Percentiles rank a stretch among this genome's conserved stretches.
These are phyloP conservation scores for Brachionus paranguensis DNA, from an alignment of 1,140 invertebrate species.

Conservation along the genomic window DNA sequence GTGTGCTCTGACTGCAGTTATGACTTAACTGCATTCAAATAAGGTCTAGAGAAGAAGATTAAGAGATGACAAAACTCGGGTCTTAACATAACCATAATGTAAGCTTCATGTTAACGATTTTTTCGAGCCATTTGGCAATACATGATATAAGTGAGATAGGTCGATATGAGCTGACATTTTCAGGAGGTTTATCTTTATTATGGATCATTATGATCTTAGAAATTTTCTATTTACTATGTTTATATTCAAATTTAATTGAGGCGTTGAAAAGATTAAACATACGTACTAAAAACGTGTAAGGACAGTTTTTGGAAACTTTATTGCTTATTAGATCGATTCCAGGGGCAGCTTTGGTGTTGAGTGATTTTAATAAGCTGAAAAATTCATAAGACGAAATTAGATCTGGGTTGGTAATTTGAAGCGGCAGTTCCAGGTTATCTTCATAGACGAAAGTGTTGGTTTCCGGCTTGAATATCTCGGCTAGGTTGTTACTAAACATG, in stretches of 20 bases:
- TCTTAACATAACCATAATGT: neutral
- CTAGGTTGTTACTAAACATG: neutral
- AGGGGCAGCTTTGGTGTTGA: neutral
- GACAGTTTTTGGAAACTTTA: constrained; percentile 1
- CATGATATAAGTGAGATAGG: constrained; percentile 40
- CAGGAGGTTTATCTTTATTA: constrained; percentile 39
- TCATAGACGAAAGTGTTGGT: neutral
- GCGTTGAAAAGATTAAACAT: neutral
- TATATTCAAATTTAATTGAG: neutral
- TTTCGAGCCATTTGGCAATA: constrained; percentile 39
- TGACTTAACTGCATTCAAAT: too few relatives aligned
- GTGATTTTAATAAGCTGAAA: neutral
- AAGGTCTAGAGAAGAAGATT: too few relatives aligned
- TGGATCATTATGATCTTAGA: constrained; percentile 31
- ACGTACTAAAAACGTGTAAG: neutral
- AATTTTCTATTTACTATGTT: constrained; percentile 36
- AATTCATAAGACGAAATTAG: neutral
- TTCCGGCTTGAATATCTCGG: neutral
- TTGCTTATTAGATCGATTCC: neutral
- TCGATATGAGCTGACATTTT: neutral
- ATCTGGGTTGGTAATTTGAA: neutral
- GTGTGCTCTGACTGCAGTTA: too few relatives aligned
- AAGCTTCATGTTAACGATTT: constrained; percentile 25
- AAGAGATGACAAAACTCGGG: too few relatives aligned
- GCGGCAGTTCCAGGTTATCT: neutral